A percentile compares a stretch with the other conserved stretches of the same genome.
phyloP scores from a whole-genome alignment of 2,888 invertebrate species.

The Harpagoxenus sublaevis region DNA sequence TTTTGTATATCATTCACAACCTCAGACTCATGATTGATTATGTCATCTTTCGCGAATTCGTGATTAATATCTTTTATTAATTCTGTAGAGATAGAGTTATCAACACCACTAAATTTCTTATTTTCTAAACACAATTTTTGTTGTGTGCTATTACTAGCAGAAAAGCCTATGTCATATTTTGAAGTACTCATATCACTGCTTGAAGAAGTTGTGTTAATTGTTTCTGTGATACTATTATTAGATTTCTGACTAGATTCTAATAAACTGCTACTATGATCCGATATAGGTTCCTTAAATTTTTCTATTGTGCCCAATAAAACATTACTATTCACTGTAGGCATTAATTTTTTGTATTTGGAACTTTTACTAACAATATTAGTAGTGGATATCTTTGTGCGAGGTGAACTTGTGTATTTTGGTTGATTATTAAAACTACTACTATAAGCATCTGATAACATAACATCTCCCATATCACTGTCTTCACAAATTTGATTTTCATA shows the following conservation, averaged over 20 bases:
- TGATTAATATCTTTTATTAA: neutral
- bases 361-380: neutral
- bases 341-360: constrained; percentile 31
- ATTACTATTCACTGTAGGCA: constrained; percentile 13
- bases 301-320: neutral
- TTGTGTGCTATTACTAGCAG: constrained; percentile 15
- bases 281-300: neutral
- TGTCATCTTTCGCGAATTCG: neutral
- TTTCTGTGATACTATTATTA: constrained; percentile 52
- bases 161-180: neutral
- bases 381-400: constrained; percentile 47
- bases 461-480: neutral
- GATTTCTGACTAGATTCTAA: constrained; percentile 59
- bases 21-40: constrained; percentile 19
- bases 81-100: neutral
- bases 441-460: neutral
- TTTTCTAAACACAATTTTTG: constrained; percentile 4
- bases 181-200: neutral
- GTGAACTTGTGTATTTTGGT: constrained; percentile 78
- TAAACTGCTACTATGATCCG: constrained; percentile 11
- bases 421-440: constrained; percentile 34
- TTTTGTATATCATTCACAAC: neutral
- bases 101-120: neutral
- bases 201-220: neutral
- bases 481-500: neutral